Evolutionary conservation across 2,888 invertebrate species (phyloP).

Genomic region (Orthosia cruda): DNA sequence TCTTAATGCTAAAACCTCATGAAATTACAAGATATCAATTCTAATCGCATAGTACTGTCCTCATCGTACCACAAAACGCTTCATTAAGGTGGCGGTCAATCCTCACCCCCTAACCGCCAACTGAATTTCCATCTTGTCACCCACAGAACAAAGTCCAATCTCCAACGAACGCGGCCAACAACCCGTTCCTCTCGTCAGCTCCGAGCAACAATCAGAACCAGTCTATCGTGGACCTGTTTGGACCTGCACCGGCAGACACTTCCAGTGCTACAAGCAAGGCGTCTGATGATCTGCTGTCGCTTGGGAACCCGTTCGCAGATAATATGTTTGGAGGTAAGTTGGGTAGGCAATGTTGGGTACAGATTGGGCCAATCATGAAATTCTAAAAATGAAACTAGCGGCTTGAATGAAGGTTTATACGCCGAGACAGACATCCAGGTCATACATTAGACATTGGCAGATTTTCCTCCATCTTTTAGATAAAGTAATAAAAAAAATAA

Average conservation of each 20-base stretch:
- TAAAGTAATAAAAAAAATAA: too few species aligned
- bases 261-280: conserved; percentile 92
- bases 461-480: too few species aligned
- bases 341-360: not conserved
- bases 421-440: too few species aligned
- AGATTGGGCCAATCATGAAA: conserved; percentile 4
- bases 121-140: conserved; percentile 4
- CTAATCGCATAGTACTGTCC: not conserved
- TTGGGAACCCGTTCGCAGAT: conserved; percentile 98
- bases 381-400: too few species aligned
- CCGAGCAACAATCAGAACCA: conserved; percentile 83
- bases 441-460: too few species aligned
- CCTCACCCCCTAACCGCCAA: not conserved
- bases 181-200: conserved; percentile 96
- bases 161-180: conserved; percentile 94
- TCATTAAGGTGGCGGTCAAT: conserved; percentile 59
- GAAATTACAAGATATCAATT: not conserved
- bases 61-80: conserved; percentile 26
- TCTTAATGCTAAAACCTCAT: not conserved
- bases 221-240: conserved; percentile 96
- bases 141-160: conserved; percentile 94
- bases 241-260: conserved; percentile 90
- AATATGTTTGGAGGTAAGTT: conserved; percentile 94
- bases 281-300: conserved; percentile 97
- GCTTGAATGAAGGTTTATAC: too few species aligned